Evolutionary conservation across 2,888 invertebrate species (phyloP), one percentile per base, ranked within the genome.

Genomic region (Fabriciana adippe): DNA sequence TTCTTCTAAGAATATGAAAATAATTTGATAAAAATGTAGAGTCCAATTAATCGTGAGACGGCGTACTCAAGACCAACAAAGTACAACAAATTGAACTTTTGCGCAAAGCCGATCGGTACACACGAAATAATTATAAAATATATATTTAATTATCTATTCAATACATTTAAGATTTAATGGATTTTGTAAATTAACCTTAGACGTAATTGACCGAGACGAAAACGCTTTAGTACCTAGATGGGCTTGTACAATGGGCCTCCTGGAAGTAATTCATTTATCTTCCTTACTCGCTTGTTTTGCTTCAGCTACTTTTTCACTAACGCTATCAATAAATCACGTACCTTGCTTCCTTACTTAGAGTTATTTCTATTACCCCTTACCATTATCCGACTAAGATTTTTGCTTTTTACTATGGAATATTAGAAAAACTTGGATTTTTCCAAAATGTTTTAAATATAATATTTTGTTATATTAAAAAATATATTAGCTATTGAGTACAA

Each of bases 191-290:
- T 55, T 48, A 68, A 74, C 73, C 74, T 72, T 74, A 75, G 67
- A 73, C 76, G 76, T 75, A 72, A 73, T 74, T 74, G 75, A 75
- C 71, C 69, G 69, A 74, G 72, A 73, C 76, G 76, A 74, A 79
- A 81, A 76, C 64, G 61, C 73, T 63, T 67, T 55, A 54, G 67
- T 55, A 59, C 55, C 67, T 67, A 72, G 63, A 55, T 66, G 64
- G 66, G 45, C 64, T 60, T 55, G 60, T 68, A 64, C 62, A 69
- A 71, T 67, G 62, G 68, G 66, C 69, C 80, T 83, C 82, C 82
- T 82, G 83, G 81, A 84, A 85, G 85, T 87, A 87, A 87, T 86
- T 88, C 89, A 90, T 90, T 89, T 87, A 88, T 90, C 88, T 90
- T 89, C 85, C 84, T 87, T 89, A 85, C 79, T 82, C 84, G 82